phyloP scores from a whole-genome alignment of 2,797 vertebrate species.

The Myotis daubentonii region DNA sequence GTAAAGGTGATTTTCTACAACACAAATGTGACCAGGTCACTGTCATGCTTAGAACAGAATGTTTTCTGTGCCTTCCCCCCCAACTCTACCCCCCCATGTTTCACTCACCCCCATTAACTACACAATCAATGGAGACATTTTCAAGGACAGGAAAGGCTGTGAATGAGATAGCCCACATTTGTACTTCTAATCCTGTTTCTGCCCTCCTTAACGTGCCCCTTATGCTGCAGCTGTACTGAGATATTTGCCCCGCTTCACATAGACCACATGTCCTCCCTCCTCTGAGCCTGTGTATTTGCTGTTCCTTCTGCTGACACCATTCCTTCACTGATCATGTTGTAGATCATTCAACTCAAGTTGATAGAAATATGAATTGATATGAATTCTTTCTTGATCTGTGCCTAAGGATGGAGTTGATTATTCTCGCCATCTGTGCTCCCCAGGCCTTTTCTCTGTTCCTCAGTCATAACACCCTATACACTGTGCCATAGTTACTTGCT shows the following conservation, averaged over 20 bases:
- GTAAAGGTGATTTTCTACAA: not conserved
- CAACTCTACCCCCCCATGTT: accelerated
- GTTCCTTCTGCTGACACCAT: not conserved
- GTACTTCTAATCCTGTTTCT: not conserved
- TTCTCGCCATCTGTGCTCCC: not conserved
- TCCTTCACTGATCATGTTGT: not conserved
- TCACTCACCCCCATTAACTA: not conserved
- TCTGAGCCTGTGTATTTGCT: not conserved
- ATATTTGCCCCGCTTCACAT: not conserved
- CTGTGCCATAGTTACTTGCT: not conserved
- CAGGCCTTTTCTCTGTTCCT: not conserved
- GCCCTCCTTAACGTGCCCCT: not conserved
- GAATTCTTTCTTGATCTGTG: not conserved
- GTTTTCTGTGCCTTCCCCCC: not conserved
- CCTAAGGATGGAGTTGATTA: not conserved
- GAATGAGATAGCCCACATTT: not conserved
- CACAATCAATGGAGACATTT: not conserved
- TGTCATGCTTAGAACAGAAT: not conserved
- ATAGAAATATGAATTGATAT: not conserved
- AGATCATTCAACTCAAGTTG: not conserved
- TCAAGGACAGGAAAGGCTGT: not conserved
- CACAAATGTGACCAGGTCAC: not conserved
- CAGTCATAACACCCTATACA: not conserved
- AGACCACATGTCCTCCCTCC: not conserved
- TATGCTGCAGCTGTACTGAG: not conserved